Base-by-base conservation (phyloP, 2,888 invertebrate genomes). In the Mechanitis mazaeus region DNA sequence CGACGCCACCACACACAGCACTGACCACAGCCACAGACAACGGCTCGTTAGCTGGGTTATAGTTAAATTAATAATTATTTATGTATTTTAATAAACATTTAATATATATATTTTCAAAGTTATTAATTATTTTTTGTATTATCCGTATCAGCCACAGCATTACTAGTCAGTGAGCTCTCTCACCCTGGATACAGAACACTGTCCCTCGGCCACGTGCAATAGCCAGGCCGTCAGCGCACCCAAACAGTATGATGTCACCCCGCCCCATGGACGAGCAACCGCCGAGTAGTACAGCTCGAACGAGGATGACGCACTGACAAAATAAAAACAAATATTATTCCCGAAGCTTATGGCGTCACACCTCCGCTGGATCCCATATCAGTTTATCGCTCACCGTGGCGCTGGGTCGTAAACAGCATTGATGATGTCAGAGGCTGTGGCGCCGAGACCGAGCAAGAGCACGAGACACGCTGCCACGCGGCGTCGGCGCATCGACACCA, bases 191-290 rank as follows among this genome's bases (percentile, higher is more conserved):
- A 89, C 72, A 2, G 74, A 74, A 33, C 87, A 69, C 50, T 76
- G 75, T 1, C 87, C 94, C 68, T 94, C 92, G 61, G 92, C 92
- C 76, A 92, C 92, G 72, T 94, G 93, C 38, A 95, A 84, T 57
- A 94, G 87, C 92, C 94, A 95, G 6, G 95, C 95, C 1, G 93
- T 91, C 57, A 93, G 90, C 85, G 95, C 93, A 20, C 95, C 95
- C 56, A 94, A 88, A 54, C 94, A 84, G 81, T 95, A 95, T 0
- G 95, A 94, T 1, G 94, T 93, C 33, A 94, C 85, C 55, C 95
- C 88, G 1, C 94, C 93, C 93, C 94, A 94, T 2, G 95, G 94
- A 72, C 95, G 94, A 74, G 94, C 94, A 63, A 95, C 93, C 47
- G 94, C 91, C 69, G 92, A 91, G 63, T 93, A 92, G 65, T 89